A percentile compares a stretch with the other conserved stretches of the same genome.
phyloP scores from a whole-genome alignment of 2,797 vertebrate species.

The Acropternis orthonyx region DNA sequence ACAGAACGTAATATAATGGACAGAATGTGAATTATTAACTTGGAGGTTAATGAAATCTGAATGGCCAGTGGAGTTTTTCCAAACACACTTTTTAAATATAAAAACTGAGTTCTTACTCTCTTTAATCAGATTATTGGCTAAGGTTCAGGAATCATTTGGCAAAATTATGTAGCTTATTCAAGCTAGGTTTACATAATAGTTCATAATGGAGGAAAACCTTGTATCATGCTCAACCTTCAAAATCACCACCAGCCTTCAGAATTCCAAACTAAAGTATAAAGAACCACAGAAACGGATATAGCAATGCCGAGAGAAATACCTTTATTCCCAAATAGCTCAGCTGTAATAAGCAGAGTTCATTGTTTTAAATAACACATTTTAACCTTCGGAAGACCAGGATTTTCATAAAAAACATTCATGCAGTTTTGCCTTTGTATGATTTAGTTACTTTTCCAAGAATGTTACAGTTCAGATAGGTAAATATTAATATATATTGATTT shows the following conservation, averaged over 20 bases:
- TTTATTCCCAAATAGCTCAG: slow-evolving; percentile 10
- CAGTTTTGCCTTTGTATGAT: background rate
- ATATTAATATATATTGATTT: background rate
- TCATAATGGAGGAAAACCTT: slow-evolving; percentile 43
- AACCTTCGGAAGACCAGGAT: background rate
- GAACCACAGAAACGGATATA: slow-evolving; percentile 24
- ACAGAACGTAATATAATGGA: slow-evolving; percentile 1
- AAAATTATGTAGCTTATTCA: slow-evolving; percentile 52
- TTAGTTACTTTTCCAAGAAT: background rate
- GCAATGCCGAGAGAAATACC: slow-evolving; percentile 12
- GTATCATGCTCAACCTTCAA: slow-evolving; percentile 14
- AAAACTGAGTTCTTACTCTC: slow-evolving; percentile 42
- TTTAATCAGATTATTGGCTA: slow-evolving; percentile 63
- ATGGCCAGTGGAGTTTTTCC: slow-evolving; percentile 60
- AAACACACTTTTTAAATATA: slow-evolving; percentile 56
- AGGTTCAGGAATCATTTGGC: slow-evolving; percentile 57
- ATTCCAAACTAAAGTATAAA: slow-evolving; percentile 34
- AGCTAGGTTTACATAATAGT: slow-evolving; percentile 60
- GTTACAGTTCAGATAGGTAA: background rate
- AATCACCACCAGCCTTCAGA: slow-evolving; percentile 27
- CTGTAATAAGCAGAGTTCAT: background rate
- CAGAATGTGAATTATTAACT: slow-evolving; percentile 48
- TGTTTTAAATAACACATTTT: background rate
- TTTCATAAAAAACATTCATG: background rate
- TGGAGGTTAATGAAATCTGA: slow-evolving; percentile 57